Base-by-base conservation (phyloP, 2,888 invertebrate genomes). In the Panopea generosa region DNA sequence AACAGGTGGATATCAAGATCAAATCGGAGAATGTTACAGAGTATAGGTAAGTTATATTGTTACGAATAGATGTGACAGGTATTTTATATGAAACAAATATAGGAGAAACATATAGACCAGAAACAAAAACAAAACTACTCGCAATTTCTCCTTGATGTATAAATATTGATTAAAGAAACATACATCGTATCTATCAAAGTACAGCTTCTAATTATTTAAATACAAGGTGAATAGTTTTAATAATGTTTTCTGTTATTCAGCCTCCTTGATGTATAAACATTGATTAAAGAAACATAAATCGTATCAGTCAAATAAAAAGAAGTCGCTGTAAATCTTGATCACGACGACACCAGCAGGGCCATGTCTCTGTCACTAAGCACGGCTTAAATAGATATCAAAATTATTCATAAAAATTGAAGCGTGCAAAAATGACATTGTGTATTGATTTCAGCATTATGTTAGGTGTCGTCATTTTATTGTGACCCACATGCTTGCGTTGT, bases 1-100 rank as follows among this genome's bases (percentile, higher is more conserved):
- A 40, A 40, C 40, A 40, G 40, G 40, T 40, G 40, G 40, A 40
- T 40, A 40, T 40, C 16, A 40, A 11, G 40, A 40, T 40, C 40
- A 40, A 40, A 40, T 40, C 40, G 40, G 40, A 40, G 40, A 40
- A 40, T 40, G 40, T 40, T 40, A 40, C 40, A 40, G 40, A 40
- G 40, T 40, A 40, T 40, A 40, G 40, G 40, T 40, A 40, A 40
- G 40, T 40, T 40, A 40, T 40, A 40, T 40, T 40, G 40, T 40
- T 40, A 40, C 40, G 40, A 40, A 40, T 40, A 40, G 40, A 40
- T 40, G 40, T 40, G 40, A 40, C 40, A 40, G 40, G 40, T 40
- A 40, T 40, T 40, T 40, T 40, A 40, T 40, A 40, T 40, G 40
- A 40, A 40, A 40, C 40, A 40, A 40, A 40, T 40, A 40, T 40